Percentiles rank a stretch among this genome's conserved stretches.
phyloP scores from a whole-genome alignment of 1,140 invertebrate species.

The Aethina tumida region DNA sequence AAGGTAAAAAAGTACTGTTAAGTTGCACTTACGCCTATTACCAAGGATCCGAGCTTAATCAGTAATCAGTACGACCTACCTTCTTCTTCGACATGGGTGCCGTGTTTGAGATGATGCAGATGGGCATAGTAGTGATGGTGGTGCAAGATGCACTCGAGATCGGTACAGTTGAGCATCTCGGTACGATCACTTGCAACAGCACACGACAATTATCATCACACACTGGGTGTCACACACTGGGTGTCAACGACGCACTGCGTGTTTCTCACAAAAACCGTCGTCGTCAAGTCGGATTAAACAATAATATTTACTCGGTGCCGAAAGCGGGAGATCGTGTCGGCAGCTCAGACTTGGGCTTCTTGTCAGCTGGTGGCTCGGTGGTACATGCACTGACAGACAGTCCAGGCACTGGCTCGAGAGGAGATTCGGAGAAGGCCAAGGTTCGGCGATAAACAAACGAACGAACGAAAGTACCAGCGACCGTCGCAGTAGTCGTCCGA shows the following conservation, averaged over 20 bases:
- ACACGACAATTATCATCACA: not conserved
- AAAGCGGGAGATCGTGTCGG: slow-evolving; percentile 4
- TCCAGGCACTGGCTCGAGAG: not conserved
- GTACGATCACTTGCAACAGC: slow-evolving; percentile 1
- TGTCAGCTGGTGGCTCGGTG: not conserved
- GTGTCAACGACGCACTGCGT: not conserved
- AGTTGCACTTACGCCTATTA: too few species aligned
- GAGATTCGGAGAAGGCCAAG: slow-evolving; percentile 9
- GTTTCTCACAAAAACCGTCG: too few species aligned
- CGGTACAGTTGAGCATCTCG: slow-evolving; percentile 64
- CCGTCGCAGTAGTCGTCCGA: slow-evolving; percentile 1
- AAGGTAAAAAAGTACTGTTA: too few species aligned
- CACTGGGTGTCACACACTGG: slow-evolving; percentile 2
- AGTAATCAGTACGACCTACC: too few species aligned
- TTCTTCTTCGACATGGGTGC: slow-evolving; percentile 35
- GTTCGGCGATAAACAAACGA: too few species aligned
- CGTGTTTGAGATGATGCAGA: slow-evolving; percentile 55
- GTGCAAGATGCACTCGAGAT: slow-evolving; percentile 65
- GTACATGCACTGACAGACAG: slow-evolving; percentile 1
- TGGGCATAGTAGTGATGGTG: slow-evolving; percentile 64
- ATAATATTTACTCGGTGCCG: slow-evolving; percentile 7
- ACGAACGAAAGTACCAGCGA: too few species aligned
- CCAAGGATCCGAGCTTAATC: too few species aligned
- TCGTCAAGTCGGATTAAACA: not conserved
- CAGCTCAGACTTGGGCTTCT: slow-evolving; percentile 3